Percentiles rank a stretch among this genome's conserved stretches.
These are phyloP conservation scores for Tromatobia lineatoria DNA, from an alignment of 2,888 invertebrate species.

Conservation along the genomic window DNA sequence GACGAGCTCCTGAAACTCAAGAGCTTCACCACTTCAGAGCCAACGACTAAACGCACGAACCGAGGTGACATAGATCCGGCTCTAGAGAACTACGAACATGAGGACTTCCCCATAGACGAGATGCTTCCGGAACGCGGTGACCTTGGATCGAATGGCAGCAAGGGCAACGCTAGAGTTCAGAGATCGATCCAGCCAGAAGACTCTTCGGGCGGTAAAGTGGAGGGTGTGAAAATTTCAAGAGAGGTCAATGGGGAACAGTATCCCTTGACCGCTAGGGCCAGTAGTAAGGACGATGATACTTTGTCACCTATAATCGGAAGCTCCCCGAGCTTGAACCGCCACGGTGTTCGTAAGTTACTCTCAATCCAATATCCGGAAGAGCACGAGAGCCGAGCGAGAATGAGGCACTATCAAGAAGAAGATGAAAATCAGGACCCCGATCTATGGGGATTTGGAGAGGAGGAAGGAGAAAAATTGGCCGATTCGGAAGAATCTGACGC, in stretches of 20 bases:
- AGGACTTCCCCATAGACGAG: slow-evolving; percentile 55
- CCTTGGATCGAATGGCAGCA: slow-evolving; percentile 67
- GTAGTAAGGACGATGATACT: slow-evolving; percentile 7
- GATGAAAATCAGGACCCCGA: slow-evolving; percentile 33
- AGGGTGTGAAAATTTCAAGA: slow-evolving; percentile 48
- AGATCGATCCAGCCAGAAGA: slow-evolving; percentile 21
- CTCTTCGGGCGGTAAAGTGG: not conserved
- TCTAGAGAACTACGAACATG: slow-evolving; percentile 41
- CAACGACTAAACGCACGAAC: slow-evolving; percentile 65
- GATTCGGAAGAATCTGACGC: slow-evolving; percentile 64
- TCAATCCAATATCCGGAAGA: slow-evolving; percentile 61
- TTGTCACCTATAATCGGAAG: not conserved
- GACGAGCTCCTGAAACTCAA: slow-evolving; percentile 78
- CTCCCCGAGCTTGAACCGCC: slow-evolving; percentile 8
- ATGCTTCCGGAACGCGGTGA: slow-evolving; percentile 79
- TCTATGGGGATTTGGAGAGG: slow-evolving; percentile 80
- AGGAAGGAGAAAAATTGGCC: slow-evolving; percentile 76
- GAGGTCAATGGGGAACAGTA: slow-evolving; percentile 42
- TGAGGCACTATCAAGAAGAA: slow-evolving; percentile 3
- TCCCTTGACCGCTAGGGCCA: not conserved
- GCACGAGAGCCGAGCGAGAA: slow-evolving; percentile 40
- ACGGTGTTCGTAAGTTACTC: slow-evolving; percentile 69
- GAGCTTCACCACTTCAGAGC: slow-evolving; percentile 66
- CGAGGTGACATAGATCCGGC: slow-evolving; percentile 80
- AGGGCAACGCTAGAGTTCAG: slow-evolving; percentile 18